Evolutionary conservation across 2,888 invertebrate species (phyloP), one percentile per base, ranked within the genome.

Genomic region (Xylocampa areola): DNA sequence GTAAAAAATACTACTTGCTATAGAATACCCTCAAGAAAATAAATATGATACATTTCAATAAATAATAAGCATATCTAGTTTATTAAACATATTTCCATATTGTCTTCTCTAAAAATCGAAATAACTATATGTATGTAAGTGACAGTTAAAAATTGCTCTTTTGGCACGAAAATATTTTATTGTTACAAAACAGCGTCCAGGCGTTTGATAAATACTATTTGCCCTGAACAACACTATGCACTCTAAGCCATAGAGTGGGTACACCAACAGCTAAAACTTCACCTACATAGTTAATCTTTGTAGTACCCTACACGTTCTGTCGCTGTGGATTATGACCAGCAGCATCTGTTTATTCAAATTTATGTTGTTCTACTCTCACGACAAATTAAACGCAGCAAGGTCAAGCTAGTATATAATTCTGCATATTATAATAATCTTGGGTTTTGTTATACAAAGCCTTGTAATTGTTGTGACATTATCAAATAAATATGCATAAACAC

Each of bases 311-410:
- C 35, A 17, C 17, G 16, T 13, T 17, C 39, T 45, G 30, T n/a
- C n/a, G 23, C 25, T 19, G 13, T 11, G 39, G 40, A 45, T 64
- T 45, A 64, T 13, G 8, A 30, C 25, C 16, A 30, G 36, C 37
- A 17, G 16, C 1, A 13, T 11, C 39, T 45, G 29, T 59, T 44
- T 27, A 27, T 39, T 44, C 4, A 4, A 16, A 17, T 35, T 29
- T 19, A 14, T 14, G 16, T 39, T 14, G 16, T 39, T 57, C 16
- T 57, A 21, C 13, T 44, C 39, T 30, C 25, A 57, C 39, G 6
- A 16, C 17, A 27, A 30, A 41, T 64, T 45, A 50, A 11, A 40
- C 33, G 13, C 19, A 43, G 19, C 32, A 25, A 67, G 68, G 68
- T 54, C 54, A 66, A 62, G 49, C 40, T 36, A 10, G 27, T 37